Percentiles rank a stretch among this genome's conserved stretches.
Conservation (phyloP, 2,888 invertebrate genomes). For the Augochlorella aurata region DNA sequence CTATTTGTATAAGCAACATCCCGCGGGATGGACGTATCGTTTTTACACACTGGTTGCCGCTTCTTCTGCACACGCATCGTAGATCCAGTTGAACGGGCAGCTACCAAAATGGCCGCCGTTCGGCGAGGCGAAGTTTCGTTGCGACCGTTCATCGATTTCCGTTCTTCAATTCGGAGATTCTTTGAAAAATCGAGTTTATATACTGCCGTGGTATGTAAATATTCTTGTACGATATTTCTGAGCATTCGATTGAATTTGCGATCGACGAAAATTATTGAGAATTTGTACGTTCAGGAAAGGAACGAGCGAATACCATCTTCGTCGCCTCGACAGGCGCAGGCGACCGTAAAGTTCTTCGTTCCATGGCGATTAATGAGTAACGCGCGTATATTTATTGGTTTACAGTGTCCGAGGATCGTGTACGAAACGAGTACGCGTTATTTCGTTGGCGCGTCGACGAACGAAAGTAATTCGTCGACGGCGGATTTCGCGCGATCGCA, state of each 20-base stretch:
- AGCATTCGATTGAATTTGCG: too few species aligned
- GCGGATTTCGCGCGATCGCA: too few species aligned
- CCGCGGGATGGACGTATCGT: neutral
- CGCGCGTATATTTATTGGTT: too few species aligned
- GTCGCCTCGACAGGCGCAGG: neutral
- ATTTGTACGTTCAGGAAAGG: neutral
- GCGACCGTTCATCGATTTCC: slow-evolving; percentile 23
- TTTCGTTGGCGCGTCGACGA: slow-evolving; percentile 15
- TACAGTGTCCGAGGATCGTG: too few species aligned
- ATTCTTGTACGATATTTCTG: neutral
- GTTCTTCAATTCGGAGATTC: neutral
- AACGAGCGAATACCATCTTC: neutral
- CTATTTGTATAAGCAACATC: neutral
- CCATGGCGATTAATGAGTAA: neutral
- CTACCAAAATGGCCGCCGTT: neutral
- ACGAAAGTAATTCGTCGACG: slow-evolving; percentile 7
- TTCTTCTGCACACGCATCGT: slow-evolving; percentile 1
- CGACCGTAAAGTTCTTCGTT: neutral
- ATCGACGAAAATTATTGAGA: neutral
- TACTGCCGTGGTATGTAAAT: slow-evolving; percentile 8
- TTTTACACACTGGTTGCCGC: slow-evolving; percentile 3
- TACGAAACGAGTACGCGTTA: neutral
- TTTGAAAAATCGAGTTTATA: neutral
- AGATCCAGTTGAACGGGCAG: neutral
- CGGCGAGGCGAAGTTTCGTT: neutral